Percentiles rank a stretch among this genome's conserved stretches.
phyloP scores from a whole-genome alignment of 2,113 vertebrate species.

The Myotis yumanensis region DNA sequence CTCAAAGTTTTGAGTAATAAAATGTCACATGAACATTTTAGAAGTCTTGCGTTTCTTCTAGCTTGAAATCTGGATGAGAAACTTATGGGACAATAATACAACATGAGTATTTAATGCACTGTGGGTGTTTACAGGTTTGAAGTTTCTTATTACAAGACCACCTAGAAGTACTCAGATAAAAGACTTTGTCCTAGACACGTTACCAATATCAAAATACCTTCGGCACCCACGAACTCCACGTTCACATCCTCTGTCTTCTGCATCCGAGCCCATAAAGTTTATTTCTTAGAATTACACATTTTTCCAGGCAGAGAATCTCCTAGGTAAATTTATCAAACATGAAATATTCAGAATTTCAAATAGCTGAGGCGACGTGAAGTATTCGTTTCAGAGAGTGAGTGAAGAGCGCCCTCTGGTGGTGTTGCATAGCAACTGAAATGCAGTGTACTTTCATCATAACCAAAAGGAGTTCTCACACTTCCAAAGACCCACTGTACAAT shows the following conservation, averaged over 20 bases:
- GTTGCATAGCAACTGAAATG: fast-evolving
- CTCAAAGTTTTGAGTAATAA: not conserved
- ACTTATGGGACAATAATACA: not conserved
- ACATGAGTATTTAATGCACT: not conserved
- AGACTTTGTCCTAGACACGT: not conserved
- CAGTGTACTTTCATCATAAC: not conserved
- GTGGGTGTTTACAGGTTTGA: not conserved
- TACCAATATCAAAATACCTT: not conserved
- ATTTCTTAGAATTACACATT: not conserved
- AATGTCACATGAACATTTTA: not conserved
- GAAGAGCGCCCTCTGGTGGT: constrained; percentile 65
- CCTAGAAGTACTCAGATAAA: not conserved
- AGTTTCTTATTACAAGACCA: not conserved
- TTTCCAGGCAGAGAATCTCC: not conserved
- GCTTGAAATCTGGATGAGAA: not conserved
- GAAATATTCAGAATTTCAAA: constrained; percentile 22
- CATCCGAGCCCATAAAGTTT: not conserved
- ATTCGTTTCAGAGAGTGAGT: not conserved
- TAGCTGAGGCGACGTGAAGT: not conserved
- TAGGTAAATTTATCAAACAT: not conserved
- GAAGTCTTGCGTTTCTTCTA: not conserved
- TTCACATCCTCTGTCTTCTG: not conserved
- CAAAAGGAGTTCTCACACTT: not conserved
- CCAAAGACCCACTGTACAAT: not conserved
- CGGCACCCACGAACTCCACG: not conserved